Evolutionary conservation across 1,140 invertebrate genomes (phyloP), one percentile per base, ranked within the genome.

Genomic region (Pteromalus puparum): DNA sequence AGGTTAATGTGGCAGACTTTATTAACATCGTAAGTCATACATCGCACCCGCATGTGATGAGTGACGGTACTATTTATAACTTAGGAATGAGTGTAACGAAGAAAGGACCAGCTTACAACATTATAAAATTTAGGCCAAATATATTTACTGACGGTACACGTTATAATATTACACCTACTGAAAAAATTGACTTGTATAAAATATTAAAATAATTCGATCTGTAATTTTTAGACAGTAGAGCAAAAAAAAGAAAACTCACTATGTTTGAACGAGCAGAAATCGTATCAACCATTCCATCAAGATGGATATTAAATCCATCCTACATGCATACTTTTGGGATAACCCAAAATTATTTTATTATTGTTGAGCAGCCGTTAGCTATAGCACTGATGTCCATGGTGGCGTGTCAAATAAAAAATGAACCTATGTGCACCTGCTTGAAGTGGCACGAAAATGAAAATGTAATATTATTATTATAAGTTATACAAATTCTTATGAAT

Each of bases 311-410:
- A 6, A 94, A 97, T 92, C 96, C 97, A 0, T 95, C 95, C 0
- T 98, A 98, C 84, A 98, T 97, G 96, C 97, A 98, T 89, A 97
- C 97, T 13, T 98, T 98, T 92, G 97, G 96, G 21, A 94, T 98
- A 38, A 97, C 97, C 0, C 95, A 97, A 42, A 96, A 97, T 89
- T 98, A 96, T 90, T 97, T 96, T 90, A 94, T 98, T 38, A 95
- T 98, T 78, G 94, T 98, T 10, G 97, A 98, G 90, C 97, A 98
- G 90, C 97, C 97, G 0, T 86, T 98, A 34, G 94, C 94, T 10
- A 91, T 97, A n/a, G 97, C 95, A 1, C 83, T 97, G 3, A 87
- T 94, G 0, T 93, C 91, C 7, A 91, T 96, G 74, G 85, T 96
- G 0, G 91, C 93, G 18, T 93, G 92, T 26, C 95, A 95, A 88